Evolutionary conservation across 2,797 vertebrate species (phyloP).

Genomic region (Helarctos malayanus): DNA sequence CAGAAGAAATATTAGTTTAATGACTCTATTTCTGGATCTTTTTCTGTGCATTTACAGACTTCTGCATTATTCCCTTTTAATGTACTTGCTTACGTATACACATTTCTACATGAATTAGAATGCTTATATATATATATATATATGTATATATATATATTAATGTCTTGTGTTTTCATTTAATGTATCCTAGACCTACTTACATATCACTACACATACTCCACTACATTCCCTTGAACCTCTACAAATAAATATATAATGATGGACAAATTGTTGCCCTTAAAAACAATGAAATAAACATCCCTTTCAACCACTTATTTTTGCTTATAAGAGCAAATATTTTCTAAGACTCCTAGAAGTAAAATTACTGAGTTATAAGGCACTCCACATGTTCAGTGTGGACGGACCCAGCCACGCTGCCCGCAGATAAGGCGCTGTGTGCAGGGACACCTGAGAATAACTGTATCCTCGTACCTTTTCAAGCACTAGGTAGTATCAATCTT

Average conservation of each 20-base stretch:
- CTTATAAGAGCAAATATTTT: background rate
- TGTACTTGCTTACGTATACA: background rate
- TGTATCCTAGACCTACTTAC: background rate
- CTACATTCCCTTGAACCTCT: background rate
- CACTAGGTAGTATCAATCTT: background rate
- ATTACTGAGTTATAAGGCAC: background rate
- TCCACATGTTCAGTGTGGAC: background rate
- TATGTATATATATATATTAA: background rate
- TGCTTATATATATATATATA: background rate
- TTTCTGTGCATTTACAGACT: background rate
- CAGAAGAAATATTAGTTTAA: background rate
- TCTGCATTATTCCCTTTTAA: background rate
- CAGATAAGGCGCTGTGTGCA: background rate
- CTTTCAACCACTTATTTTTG: background rate
- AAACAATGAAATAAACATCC: background rate
- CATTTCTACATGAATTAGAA: slow-evolving; percentile 23
- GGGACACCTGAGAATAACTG: background rate
- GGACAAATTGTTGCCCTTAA: background rate
- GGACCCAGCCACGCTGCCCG: background rate
- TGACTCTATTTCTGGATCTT: background rate
- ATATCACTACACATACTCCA: background rate
- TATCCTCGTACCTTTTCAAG: background rate
- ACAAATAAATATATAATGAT: background rate
- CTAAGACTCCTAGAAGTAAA: background rate
- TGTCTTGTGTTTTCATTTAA: background rate